Evolutionary conservation across 2,113 vertebrate genomes (phyloP), one percentile per base, ranked within the genome.

Genomic region (Tyrannus savana): DNA sequence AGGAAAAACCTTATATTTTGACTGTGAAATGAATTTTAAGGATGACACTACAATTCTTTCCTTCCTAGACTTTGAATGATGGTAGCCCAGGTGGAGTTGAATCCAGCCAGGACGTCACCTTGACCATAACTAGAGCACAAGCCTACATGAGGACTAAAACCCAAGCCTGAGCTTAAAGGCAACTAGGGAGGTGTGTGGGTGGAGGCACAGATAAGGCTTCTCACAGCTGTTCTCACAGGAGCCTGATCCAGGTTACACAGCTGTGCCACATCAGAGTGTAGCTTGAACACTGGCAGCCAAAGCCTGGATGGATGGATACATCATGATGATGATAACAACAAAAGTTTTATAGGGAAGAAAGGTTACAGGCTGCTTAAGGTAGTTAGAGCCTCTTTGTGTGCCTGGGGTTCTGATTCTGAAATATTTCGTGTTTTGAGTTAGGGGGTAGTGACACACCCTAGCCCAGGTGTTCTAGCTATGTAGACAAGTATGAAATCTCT

Each of bases 351-450:
- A 39, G 31, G 30, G 21, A 62, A 46, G 42, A 55, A 44, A 39
- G 8, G 5, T 12, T 74, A 18, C 0, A 44, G 49, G 24, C 3
- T 93, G 14, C 1, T 53, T 0, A 16, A 15, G 28, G 19, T 62
- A n/a, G 8, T 21, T 60, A 5, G 2, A 59, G 4, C 1, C 1
- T 73, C 4, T 74, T n/a, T 68, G 10, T 31, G 10, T 24, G 33
- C 2, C 8, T 60, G 21, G 22, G 18, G 16, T 56, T 77, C 68
- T 86, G 39, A 14, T 84, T 96, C 52, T 90, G 97, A 52, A 58
- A 91, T 33, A 12, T 94, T 89, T 96, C 25, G 0, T 94, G 68
- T 12, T 94, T 94, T 41, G 93, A 93, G 5, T 42, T 96, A 66
- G 41, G 71, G 4, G 58, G 81, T 49, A 35, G 79, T 6, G 89